A percentile compares a stretch with the other conserved stretches of the same genome.
Evolutionary conservation across 92 coral and sea anemone species (phyloP).

Genomic region (Palythoa grandiflora): DNA sequence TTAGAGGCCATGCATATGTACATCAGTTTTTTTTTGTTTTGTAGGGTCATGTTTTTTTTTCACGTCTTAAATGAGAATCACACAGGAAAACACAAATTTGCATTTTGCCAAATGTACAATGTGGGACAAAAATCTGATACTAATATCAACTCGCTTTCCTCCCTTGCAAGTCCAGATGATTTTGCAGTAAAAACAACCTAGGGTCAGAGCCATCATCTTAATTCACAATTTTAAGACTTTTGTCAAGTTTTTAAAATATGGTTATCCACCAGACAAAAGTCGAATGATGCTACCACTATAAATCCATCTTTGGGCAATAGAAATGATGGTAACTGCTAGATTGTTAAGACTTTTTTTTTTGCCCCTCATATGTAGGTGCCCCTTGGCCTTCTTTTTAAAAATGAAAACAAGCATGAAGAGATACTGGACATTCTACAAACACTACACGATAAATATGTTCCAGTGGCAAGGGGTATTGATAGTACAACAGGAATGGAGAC

Average conservation of each 20-base stretch:
- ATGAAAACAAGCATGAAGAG: constrained; percentile 63
- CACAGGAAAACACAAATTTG: not conserved
- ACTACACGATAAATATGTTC: constrained; percentile 64
- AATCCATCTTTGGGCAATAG: not conserved
- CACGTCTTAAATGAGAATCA: not conserved
- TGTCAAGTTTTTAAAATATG: not conserved
- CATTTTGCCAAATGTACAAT: not conserved
- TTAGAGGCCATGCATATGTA: not conserved
- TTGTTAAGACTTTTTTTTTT: not conserved
- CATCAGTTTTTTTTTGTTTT: not conserved
- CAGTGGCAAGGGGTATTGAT: constrained; percentile 40
- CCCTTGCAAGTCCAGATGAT: not conserved
- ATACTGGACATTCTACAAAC: constrained; percentile 68
- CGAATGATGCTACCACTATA: not conserved
- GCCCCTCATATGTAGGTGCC: constrained; percentile 51
- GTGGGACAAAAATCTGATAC: not conserved
- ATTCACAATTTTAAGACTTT: not conserved
- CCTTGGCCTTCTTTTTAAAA: constrained; percentile 67
- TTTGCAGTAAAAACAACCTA: not conserved
- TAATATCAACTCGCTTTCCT: not conserved
- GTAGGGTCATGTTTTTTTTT: not conserved
- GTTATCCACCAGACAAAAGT: not conserved
- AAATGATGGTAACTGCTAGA: not conserved
- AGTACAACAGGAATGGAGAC: constrained; percentile 36
- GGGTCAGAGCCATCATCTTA: not conserved